Conservation (phyloP, 35 echinoderm and acorn worm species). For the Amphiura filiformis region DNA sequence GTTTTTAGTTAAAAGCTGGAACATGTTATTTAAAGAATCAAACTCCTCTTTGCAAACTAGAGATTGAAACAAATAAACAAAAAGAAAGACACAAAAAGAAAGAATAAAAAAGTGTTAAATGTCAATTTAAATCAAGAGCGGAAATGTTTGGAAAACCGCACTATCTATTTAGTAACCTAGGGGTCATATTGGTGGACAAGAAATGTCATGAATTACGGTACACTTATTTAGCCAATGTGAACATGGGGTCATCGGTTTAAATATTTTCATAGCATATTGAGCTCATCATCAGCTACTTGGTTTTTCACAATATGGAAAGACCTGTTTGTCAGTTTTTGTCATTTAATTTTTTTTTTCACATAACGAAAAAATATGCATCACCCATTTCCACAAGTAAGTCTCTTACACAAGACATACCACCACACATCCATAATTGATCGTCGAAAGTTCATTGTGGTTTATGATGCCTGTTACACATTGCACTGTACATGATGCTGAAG, state of each 20-base stretch:
- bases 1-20: constrained; percentile 66
- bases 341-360: background rate
- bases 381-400: background rate
- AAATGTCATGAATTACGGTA: background rate
- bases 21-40: constrained; percentile 74
- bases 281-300: too few species aligned
- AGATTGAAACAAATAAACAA: too few species aligned
- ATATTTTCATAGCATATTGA: background rate
- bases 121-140: background rate
- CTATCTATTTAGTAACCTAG: background rate
- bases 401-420: too few species aligned
- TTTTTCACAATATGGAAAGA: too few species aligned
- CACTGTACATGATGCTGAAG: too few species aligned
- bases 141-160: background rate
- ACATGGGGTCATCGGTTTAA: too few species aligned
- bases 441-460: too few species aligned
- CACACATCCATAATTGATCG: too few species aligned
- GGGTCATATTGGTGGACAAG: background rate
- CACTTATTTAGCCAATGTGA: background rate
- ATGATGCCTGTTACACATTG: too few species aligned
- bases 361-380: background rate
- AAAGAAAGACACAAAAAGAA: too few species aligned
- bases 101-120: background rate
- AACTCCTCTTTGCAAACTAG: constrained; percentile 82
- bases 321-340: background rate